Conservation (phyloP, 2,113 vertebrate genomes). For the Furnarius figulus region DNA sequence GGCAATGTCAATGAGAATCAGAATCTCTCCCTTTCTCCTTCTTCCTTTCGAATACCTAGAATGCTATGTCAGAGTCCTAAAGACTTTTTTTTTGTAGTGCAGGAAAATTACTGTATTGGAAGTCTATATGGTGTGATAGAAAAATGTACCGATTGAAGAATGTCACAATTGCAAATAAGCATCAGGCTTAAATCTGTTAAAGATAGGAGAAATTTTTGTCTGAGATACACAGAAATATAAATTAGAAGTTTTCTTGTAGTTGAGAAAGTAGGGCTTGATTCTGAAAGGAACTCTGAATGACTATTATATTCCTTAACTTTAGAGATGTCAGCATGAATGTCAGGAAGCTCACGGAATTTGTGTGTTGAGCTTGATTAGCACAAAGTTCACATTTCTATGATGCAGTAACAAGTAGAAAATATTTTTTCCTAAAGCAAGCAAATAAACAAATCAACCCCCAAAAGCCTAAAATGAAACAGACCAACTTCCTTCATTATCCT, state of each 20-base stretch:
- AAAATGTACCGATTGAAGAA: background rate
- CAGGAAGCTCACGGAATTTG: background rate
- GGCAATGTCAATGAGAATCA: background rate
- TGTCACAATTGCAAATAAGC: background rate
- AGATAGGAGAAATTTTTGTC: background rate
- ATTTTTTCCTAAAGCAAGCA: background rate
- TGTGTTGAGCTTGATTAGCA: background rate
- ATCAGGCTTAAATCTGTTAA: background rate
- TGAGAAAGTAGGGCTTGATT: background rate
- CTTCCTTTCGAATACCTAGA: background rate
- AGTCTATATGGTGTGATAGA: background rate
- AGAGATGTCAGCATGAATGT: background rate
- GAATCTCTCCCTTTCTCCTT: background rate
- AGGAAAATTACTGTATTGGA: background rate
- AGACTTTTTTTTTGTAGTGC: background rate
- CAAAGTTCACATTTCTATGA: background rate
- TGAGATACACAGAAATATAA: background rate
- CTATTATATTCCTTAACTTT: background rate
- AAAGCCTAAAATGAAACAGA: background rate
- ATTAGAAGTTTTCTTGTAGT: background rate
- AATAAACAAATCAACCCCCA: background rate
- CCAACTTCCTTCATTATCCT: background rate
- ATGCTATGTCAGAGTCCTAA: background rate
- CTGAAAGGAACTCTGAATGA: background rate
- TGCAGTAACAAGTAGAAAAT: background rate